These are phyloP conservation scores for Cerceris rybyensis DNA, from an alignment of 2,888 invertebrate genomes.

Conservation along the genomic window DNA sequence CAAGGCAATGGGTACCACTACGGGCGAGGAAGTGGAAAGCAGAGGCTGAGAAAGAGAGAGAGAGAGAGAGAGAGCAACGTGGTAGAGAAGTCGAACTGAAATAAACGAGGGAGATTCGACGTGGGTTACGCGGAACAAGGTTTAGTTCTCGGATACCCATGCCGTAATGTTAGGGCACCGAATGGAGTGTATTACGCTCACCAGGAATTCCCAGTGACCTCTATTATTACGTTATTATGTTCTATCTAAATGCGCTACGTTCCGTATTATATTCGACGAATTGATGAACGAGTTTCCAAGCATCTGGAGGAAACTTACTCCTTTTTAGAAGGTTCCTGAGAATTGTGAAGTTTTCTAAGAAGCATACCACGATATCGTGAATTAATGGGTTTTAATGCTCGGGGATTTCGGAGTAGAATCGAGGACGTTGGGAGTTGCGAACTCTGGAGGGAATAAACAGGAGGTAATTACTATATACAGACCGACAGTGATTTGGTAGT, in stretches of 20 bases:
- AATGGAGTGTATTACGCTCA: slow-evolving; percentile 10
- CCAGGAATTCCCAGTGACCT: slow-evolving; percentile 54
- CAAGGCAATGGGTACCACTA: slow-evolving; percentile 27
- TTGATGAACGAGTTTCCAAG: neutral
- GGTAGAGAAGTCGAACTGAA: slow-evolving; percentile 61
- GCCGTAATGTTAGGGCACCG: slow-evolving; percentile 41
- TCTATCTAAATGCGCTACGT: slow-evolving; percentile 1
- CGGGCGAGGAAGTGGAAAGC: too few species aligned
- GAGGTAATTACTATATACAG: too few species aligned
- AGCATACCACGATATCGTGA: too few species aligned
- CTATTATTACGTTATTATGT: slow-evolving; percentile 51
- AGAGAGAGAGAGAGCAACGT: slow-evolving; percentile 18
- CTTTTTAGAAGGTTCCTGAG: too few species aligned
- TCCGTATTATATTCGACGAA: neutral
- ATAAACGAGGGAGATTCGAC: slow-evolving; percentile 62
- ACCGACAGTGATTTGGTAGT: too few species aligned
- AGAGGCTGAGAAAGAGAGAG: too few species aligned
- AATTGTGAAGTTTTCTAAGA: too few species aligned
- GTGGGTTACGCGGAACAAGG: slow-evolving; percentile 51
- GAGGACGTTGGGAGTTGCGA: too few species aligned
- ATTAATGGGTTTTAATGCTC: too few species aligned
- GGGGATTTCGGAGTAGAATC: too few species aligned
- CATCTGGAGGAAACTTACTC: too few species aligned
- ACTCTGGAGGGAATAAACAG: too few species aligned
- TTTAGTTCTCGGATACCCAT: slow-evolving; percentile 47